phyloP scores from a whole-genome alignment of 2,888 invertebrate genomes.

The Monopis laevigella region DNA sequence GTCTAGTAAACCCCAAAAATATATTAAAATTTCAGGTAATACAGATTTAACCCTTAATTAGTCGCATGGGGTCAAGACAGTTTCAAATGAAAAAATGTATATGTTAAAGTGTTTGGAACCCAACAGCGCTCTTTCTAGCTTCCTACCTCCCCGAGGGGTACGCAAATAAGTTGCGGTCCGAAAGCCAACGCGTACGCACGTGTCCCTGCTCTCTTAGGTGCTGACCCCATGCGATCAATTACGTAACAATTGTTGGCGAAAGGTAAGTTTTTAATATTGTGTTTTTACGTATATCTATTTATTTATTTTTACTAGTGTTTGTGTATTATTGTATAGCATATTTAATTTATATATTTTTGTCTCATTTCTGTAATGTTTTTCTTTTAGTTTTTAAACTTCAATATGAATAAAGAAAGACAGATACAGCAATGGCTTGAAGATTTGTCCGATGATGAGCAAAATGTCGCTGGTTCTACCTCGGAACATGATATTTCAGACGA shows the following conservation, averaged over 20 bases:
- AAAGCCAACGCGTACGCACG: constrained; percentile 14
- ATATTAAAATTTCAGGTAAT: no score
- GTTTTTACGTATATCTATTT: constrained; percentile 16
- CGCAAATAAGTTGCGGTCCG: constrained; percentile 11
- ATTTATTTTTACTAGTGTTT: constrained; percentile 15
- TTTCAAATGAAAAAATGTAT: background rate
- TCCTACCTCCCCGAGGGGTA: constrained; percentile 12
- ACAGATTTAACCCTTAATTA: background rate
- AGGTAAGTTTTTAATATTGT: constrained; percentile 17
- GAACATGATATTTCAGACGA: constrained; percentile 16
- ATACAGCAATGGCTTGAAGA: constrained; percentile 20
- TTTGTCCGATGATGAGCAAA: constrained; percentile 19
- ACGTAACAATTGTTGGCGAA: constrained; percentile 16
- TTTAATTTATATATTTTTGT: constrained; percentile 15
- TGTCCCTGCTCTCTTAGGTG: constrained; percentile 16
- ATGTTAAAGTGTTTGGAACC: background rate
- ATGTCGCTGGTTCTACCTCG: constrained; percentile 20
- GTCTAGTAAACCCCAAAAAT: no score
- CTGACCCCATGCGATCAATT: constrained; percentile 17
- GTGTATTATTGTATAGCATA: constrained; percentile 15
- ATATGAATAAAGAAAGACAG: constrained; percentile 14
- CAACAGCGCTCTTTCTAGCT: constrained; percentile 9
- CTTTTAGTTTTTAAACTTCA: constrained; percentile 14
- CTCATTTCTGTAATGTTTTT: constrained; percentile 9
- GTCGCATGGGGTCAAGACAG: constrained; percentile 3